phyloP scores from a whole-genome alignment of 2,888 invertebrate species.

The Drosophila austrosaltans region DNA sequence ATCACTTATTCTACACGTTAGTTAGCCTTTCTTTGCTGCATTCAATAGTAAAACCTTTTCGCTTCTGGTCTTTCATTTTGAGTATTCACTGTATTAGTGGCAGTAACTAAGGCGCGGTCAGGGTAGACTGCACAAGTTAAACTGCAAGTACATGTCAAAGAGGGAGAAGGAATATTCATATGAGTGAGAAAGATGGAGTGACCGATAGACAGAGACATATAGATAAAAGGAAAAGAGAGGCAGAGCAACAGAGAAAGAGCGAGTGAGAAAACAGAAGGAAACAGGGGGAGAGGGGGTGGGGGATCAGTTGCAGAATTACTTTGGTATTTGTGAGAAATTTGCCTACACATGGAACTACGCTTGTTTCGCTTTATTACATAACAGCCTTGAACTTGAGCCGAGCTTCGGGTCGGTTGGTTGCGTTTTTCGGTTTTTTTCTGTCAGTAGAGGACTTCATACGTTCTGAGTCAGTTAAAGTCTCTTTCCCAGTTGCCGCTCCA shows the following conservation, averaged over 20 bases:
- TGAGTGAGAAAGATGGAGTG: background rate
- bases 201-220: background rate
- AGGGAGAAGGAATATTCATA: background rate
- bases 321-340: constrained; percentile 29
- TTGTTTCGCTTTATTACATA: constrained; percentile 66
- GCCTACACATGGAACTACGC: constrained; percentile 20
- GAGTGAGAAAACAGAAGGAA: constrained; percentile 23
- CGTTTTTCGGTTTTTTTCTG: constrained; percentile 50
- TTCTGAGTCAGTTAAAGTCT: constrained; percentile 26
- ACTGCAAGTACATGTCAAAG: constrained; percentile 41
- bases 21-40: background rate
- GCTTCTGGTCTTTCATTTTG: background rate
- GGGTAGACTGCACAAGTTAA: constrained; percentile 71
- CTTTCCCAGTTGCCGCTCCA: constrained; percentile 17
- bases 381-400: constrained; percentile 83
- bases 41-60: background rate
- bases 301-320: constrained; percentile 21
- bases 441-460: constrained; percentile 22
- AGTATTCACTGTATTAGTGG: constrained; percentile 19
- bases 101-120: constrained; percentile 73
- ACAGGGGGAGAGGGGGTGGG: constrained; percentile 48
- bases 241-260: constrained; percentile 2
- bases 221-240: background rate
- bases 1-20: too few species aligned
- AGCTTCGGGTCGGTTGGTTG: constrained; percentile 70